phyloP scores from a whole-genome alignment of 2,888 invertebrate genomes.

The Mylabris sibirica region DNA sequence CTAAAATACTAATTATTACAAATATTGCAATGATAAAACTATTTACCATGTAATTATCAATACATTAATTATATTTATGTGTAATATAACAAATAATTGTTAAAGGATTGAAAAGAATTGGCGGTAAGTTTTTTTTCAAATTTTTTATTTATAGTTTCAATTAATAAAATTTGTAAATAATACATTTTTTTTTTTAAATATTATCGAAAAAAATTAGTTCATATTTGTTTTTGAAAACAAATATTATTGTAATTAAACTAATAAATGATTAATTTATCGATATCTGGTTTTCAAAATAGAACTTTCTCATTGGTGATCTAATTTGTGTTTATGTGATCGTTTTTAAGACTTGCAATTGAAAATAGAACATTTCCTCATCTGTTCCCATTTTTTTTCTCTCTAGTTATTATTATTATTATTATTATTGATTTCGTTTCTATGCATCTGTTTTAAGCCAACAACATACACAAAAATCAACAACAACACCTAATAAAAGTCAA shows the following conservation, averaged over 20 bases:
- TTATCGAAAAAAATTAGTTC: too few species aligned
- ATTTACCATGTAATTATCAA: background rate
- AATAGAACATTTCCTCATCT: slow-evolving; percentile 1
- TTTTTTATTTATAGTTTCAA: background rate
- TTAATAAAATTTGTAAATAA: background rate
- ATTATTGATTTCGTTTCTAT: background rate
- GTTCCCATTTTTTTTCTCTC: background rate
- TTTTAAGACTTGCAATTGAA: background rate
- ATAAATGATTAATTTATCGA: background rate
- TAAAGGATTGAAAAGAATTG: background rate
- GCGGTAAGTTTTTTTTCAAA: slow-evolving; percentile 12
- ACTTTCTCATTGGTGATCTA: background rate
- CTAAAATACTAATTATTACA: background rate
- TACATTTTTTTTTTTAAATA: too few species aligned
- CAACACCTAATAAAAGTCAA: too few species aligned
- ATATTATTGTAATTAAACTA: background rate
- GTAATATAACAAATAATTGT: background rate
- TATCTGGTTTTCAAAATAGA: background rate
- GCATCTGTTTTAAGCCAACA: background rate
- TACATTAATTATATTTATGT: background rate
- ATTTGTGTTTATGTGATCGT: background rate
- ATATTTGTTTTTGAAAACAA: too few species aligned
- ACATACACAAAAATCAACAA: background rate
- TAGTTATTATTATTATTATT: too few species aligned
- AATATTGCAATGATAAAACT: background rate